Evolutionary conservation across 2,888 invertebrate species (phyloP).

Genomic region (Eustalomyia histrio): DNA sequence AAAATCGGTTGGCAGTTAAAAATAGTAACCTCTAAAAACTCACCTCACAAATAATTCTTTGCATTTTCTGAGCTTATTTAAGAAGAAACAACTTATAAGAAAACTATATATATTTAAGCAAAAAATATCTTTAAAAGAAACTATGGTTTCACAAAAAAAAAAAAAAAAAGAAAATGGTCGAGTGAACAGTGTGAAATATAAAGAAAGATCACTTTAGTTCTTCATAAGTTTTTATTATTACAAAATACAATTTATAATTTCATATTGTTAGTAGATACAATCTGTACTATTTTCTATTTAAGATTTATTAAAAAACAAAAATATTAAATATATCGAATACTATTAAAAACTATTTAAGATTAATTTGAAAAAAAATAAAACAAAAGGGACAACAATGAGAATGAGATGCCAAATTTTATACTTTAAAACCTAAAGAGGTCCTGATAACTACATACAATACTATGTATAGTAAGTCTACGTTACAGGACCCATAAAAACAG

Average conservation of each 20-base stretch:
- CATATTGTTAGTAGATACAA: slow-evolving; percentile 28
- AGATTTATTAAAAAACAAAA: slow-evolving; percentile 36
- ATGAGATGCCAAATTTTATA: slow-evolving; percentile 64
- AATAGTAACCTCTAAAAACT: neutral
- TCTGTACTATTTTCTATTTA: slow-evolving; percentile 50
- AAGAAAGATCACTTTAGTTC: slow-evolving; percentile 19
- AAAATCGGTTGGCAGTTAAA: neutral
- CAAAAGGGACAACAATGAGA: slow-evolving; percentile 46
- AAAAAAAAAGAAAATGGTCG: slow-evolving; percentile 35
- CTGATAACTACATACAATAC: slow-evolving; percentile 51
- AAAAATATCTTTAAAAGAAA: slow-evolving; percentile 57
- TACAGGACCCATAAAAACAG: slow-evolving; percentile 53
- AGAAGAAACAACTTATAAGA: slow-evolving; percentile 6
- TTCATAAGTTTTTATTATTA: neutral
- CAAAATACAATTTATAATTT: slow-evolving; percentile 1
- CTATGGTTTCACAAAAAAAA: slow-evolving; percentile 54
- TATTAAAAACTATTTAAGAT: slow-evolving; percentile 42
- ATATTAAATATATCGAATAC: slow-evolving; percentile 39
- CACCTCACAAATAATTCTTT: neutral
- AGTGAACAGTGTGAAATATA: slow-evolving; percentile 45
- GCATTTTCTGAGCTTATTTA: slow-evolving; percentile 45
- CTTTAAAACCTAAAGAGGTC: slow-evolving; percentile 44
- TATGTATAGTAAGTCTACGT: slow-evolving; percentile 47
- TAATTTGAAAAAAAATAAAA: slow-evolving; percentile 7
- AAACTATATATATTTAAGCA: slow-evolving; percentile 29